Conservation (phyloP, 2,888 invertebrate species). For the Caenorhabditis sinica region DNA sequence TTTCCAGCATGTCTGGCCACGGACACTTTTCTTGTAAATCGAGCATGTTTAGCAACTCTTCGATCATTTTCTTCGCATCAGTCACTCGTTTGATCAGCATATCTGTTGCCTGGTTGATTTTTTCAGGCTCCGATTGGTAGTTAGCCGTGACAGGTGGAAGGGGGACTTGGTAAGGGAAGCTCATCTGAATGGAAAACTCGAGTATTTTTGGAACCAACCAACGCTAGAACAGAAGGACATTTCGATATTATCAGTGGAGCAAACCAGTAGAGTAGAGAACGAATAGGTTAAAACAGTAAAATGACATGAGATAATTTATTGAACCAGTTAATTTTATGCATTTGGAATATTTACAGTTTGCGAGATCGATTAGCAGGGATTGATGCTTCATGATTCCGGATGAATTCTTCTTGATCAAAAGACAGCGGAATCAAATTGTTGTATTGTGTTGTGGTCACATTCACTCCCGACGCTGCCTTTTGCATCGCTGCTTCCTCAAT, state of each 20-base stretch:
- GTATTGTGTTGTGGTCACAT: conserved; percentile 44
- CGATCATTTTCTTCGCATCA: conserved; percentile 73
- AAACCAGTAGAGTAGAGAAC: conserved; percentile 10
- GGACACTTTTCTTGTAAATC: conserved; percentile 75
- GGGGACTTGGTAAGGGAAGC: not conserved
- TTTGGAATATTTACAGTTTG: conserved; percentile 12
- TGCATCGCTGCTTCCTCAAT: conserved; percentile 60
- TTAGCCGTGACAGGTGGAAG: conserved; percentile 44
- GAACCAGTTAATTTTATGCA: conserved; percentile 2
- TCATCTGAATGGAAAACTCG: not conserved
- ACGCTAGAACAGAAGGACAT: not conserved
- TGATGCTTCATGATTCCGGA: conserved; percentile 43
- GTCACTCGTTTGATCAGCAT: conserved; percentile 67
- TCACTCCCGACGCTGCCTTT: conserved; percentile 31
- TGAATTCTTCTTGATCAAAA: conserved; percentile 65
- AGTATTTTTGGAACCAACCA: not conserved
- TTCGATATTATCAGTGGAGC: not conserved
- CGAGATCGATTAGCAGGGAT: conserved; percentile 19
- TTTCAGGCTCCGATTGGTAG: conserved; percentile 65
- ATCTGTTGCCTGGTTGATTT: conserved; percentile 62
- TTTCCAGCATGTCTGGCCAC: conserved; percentile 79
- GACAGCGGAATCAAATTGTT: conserved; percentile 55
- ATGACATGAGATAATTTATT: conserved; percentile 17
- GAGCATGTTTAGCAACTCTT: conserved; percentile 72
- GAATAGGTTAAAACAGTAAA: not conserved